phyloP scores from a whole-genome alignment of 2,113 vertebrate species.

The Burhinus bistriatus region DNA sequence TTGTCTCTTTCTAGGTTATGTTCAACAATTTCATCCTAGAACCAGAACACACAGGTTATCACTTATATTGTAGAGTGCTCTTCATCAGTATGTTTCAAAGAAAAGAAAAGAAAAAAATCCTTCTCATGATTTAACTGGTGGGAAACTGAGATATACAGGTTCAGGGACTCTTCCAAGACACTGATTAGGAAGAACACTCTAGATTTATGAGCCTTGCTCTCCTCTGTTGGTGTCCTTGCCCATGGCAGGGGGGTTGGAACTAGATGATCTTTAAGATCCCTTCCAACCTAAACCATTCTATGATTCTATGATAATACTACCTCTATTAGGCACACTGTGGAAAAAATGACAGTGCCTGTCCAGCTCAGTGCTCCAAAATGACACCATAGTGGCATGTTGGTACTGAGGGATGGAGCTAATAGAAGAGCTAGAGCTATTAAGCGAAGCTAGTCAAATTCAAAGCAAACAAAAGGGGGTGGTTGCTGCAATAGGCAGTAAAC shows the following conservation, averaged over 20 bases:
- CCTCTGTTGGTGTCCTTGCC: not conserved
- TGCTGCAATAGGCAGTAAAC: not conserved
- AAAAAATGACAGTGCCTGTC: not conserved
- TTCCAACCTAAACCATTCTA: no score
- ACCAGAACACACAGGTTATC: not conserved
- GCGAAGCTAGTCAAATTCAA: not conserved
- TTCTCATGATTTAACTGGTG: not conserved
- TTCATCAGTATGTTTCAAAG: not conserved
- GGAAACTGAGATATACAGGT: not conserved
- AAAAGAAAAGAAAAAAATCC: not conserved
- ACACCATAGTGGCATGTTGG: not conserved
- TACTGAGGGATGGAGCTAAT: not conserved
- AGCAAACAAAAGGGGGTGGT: not conserved
- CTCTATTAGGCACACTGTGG: not conserved
- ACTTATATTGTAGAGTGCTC: not conserved
- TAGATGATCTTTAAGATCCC: no score
- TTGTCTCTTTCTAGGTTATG: constrained; percentile 3
- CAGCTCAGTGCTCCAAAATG: not conserved
- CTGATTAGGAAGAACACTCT: not conserved
- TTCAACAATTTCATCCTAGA: constrained; percentile 22
- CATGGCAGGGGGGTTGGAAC: no score
- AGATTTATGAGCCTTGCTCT: not conserved
- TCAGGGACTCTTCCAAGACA: not conserved
- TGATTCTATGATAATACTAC: not conserved
- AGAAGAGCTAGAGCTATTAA: not conserved